These are phyloP conservation scores for Limnothrissa miodon DNA, from an alignment of 2,113 vertebrate species.

Conservation along the genomic window DNA sequence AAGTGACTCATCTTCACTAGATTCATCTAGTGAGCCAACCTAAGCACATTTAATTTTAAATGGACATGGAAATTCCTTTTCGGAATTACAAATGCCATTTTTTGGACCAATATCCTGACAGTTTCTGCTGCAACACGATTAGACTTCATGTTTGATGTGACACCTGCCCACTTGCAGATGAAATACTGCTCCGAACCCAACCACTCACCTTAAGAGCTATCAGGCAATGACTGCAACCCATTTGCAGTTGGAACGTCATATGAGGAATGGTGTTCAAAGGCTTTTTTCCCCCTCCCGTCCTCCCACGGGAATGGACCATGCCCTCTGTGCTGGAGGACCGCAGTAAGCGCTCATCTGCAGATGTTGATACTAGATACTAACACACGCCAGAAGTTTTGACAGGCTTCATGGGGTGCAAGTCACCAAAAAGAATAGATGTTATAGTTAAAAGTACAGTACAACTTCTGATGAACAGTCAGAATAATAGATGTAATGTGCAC, in stretches of 20 bases:
- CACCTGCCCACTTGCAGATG: slow-evolving; percentile 8
- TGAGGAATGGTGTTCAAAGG: slow-evolving; percentile 9
- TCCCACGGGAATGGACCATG: not conserved
- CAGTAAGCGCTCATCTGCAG: not conserved
- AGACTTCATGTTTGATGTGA: slow-evolving; percentile 3
- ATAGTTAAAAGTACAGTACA: not conserved
- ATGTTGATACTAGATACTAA: not conserved
- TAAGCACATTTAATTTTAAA: not conserved
- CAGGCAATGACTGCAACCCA: not conserved
- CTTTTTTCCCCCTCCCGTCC: not conserved
- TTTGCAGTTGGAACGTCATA: slow-evolving; percentile 13
- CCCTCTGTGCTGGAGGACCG: not conserved
- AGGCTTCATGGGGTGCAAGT: not conserved
- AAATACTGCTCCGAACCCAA: not conserved
- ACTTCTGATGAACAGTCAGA: not conserved
- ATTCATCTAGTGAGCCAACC: not conserved
- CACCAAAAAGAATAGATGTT: not conserved
- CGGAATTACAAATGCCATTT: not conserved
- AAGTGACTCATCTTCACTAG: not conserved
- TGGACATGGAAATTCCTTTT: not conserved
- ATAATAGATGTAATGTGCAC: not conserved
- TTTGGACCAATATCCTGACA: not conserved
- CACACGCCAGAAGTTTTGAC: not conserved
- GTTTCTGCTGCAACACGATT: not conserved
- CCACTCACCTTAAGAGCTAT: slow-evolving; percentile 9